phyloP scores from a whole-genome alignment of 2,797 vertebrate species.

The Dendrocincla fuliginosa region DNA sequence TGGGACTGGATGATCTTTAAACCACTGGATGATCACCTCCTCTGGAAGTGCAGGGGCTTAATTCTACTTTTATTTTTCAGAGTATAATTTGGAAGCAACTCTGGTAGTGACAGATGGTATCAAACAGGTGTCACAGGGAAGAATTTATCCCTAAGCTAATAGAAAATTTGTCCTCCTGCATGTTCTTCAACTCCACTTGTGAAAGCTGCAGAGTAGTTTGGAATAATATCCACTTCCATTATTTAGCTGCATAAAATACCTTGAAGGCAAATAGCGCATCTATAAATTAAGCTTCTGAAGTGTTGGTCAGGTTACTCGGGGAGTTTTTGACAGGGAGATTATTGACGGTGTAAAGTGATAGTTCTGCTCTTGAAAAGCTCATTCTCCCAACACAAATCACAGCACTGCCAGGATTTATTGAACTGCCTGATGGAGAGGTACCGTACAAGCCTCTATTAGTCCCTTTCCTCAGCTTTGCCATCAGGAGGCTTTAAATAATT shows the following conservation, averaged over 20 bases:
- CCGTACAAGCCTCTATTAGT: constrained; percentile 48
- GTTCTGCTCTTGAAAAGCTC: constrained; percentile 62
- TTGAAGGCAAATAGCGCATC: constrained; percentile 60
- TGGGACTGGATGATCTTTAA: background rate
- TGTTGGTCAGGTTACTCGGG: constrained; percentile 29
- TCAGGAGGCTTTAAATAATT: constrained; percentile 67
- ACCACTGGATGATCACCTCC: background rate
- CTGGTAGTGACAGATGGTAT: background rate
- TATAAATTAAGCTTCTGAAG: constrained; percentile 60
- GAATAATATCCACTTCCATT: constrained; percentile 58
- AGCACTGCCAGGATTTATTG: constrained; percentile 64
- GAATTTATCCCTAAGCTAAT: background rate
- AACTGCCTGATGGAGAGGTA: constrained; percentile 56
- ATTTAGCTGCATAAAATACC: constrained; percentile 66
- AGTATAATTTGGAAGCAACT: background rate
- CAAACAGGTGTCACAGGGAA: background rate
- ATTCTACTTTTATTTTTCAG: background rate
- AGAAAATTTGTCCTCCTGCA: constrained; percentile 21
- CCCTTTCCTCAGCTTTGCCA: constrained; percentile 56
- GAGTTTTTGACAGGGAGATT: constrained; percentile 48
- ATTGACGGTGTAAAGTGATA: constrained; percentile 59
- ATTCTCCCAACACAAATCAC: constrained; percentile 62
- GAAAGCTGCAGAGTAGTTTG: constrained; percentile 23
- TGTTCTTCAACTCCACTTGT: constrained; percentile 18
- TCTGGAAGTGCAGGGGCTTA: background rate